Base-by-base conservation (phyloP, 2,113 vertebrate genomes). In the Toxostoma redivivum region DNA sequence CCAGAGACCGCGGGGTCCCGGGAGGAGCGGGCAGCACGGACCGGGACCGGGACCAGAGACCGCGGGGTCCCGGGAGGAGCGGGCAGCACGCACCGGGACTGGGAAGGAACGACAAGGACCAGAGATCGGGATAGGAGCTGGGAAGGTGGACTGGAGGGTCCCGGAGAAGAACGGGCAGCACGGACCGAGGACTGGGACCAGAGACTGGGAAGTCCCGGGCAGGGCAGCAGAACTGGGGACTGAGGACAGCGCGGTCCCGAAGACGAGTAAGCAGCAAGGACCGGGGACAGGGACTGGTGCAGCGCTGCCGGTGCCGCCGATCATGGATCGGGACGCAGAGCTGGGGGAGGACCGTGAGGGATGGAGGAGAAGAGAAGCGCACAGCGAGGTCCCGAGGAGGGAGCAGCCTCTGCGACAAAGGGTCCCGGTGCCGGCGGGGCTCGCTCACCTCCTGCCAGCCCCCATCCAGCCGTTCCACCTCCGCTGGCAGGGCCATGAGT, bases 401-500 rank as follows among this genome's bases (percentile, higher is more conserved):
- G 21, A 33, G 9, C 28, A 33, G 53, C 33, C 58, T 9, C 61
- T n/a, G 30, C 18, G n/a, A 30, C 10, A 9, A 12, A 12, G 79
- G 69, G 7, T 62, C 20, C 48, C 60, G 65, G 27, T 62, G n/a
- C 23, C 58, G n/a, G 30, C 53, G 25, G 66, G 27, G 57, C 45
- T 80, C 54, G 25, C 95, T 96, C 92, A 88, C 95, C 95, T 92
- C 94, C 74, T 92, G 80, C 94, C 92, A 96, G 50, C 53, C 89
- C 74, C 31, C 88, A 58, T 95, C 94, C 82, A 92, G 44, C 73
- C 72, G 81, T 18, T 73, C 56, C 56, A 50, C 81, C 77, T 88
- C 90, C 51, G 45, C 66, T 87, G 89, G 92, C 20, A 86, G 67
- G 89, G 81, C 94, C 88, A 94, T 95, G 66, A 72, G 86, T 53